Conservation (phyloP, 2,888 invertebrate species). For the Baronia brevicornis region DNA sequence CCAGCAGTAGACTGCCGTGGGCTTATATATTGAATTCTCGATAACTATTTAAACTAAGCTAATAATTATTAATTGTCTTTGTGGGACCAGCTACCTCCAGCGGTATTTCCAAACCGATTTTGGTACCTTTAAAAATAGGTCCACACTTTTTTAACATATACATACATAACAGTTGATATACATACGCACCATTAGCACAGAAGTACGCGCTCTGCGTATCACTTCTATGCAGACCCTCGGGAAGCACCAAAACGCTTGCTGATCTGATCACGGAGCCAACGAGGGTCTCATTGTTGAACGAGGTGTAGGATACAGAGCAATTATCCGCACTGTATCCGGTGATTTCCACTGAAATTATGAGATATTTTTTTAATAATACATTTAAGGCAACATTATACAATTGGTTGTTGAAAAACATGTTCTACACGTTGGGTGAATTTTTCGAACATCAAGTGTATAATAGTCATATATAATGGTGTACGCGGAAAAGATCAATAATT, state of each 20-base stretch:
- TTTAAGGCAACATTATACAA: conserved; percentile 3
- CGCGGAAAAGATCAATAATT: no score
- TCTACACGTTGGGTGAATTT: no score
- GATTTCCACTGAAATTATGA: conserved; percentile 77
- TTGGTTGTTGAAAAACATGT: no score
- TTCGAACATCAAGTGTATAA: no score
- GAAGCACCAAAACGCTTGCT: conserved; percentile 75
- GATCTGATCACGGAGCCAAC: conserved; percentile 78
- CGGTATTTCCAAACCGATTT: no score
- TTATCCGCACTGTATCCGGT: conserved; percentile 79
- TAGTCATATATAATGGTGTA: no score
- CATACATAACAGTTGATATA: neutral
- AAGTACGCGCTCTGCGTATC: conserved; percentile 82
- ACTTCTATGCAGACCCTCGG: conserved; percentile 78
- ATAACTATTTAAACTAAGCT: no score
- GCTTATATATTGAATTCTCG: no score
- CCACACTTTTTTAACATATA: neutral
- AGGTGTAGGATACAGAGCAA: conserved; percentile 75
- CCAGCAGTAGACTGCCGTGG: no score
- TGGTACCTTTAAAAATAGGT: neutral
- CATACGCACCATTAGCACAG: conserved; percentile 77
- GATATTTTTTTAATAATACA: conserved; percentile 8
- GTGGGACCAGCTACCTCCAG: no score
- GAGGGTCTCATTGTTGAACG: conserved; percentile 74
- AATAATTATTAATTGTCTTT: no score